Base-by-base conservation (phyloP, 2,888 invertebrate genomes). In the Oxyteleia sp. region DNA sequence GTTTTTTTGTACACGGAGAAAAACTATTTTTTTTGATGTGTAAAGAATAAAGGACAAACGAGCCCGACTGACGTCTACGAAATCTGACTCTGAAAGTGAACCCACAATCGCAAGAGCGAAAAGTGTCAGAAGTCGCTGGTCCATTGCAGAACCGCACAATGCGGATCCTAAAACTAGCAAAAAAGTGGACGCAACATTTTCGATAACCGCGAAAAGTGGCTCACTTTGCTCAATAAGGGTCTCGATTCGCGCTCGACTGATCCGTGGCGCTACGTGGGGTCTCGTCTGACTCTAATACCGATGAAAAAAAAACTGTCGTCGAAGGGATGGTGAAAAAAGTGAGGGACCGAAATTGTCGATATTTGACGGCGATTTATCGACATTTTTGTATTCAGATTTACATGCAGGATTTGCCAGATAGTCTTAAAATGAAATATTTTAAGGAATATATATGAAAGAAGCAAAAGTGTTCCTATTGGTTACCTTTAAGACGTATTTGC, bases 201-300 rank as follows among this genome's bases (percentile, higher is more conserved):
- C 83, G 85, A 84, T 85, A 78, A 82, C 84, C 84, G 78, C 82
- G 87, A 57, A 85, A 87, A 87, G 84, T 86, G 79, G 82, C 79
- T 85, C 74, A 85, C 88, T 86, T 85, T 87, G 85, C 85, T 85
- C 85, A 87, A 88, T 90, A 89, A 89, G 89, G 86, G 86, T 85
- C 85, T 87, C 82, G 84, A 82, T 88, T 85, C 85, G 80, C 88
- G 88, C 87, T 88, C 88, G 78, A 87, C 88, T 90, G 92, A 90
- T 82, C 91, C 91, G 87, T 82, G 87, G 82, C 89, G 89, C 91
- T 83, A 90, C 90, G 91, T 91, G 91, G n/a, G n/a, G n/a, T n/a
- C n/a, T n/a, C n/a, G n/a, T n/a, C n/a, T n/a, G n/a, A n/a, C n/a
- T n/a, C n/a, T n/a, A n/a, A n/a, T n/a, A n/a, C n/a, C n/a, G n/a